Evolutionary conservation across 1,140 invertebrate genomes (phyloP), one percentile per base, ranked within the genome.

Genomic region (Orius insidiosus): DNA sequence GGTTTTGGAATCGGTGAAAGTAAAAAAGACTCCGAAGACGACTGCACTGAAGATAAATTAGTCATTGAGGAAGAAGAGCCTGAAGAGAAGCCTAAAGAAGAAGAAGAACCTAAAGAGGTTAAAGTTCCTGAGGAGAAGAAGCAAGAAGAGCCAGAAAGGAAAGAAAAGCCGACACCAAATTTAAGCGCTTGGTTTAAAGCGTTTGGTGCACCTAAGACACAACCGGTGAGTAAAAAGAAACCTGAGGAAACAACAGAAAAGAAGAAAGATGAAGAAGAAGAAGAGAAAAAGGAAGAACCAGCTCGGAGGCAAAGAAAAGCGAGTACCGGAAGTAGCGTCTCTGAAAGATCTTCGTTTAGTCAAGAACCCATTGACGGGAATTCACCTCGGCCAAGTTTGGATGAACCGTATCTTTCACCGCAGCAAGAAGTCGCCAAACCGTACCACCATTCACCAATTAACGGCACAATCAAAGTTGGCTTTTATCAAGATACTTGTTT

Each of bases 121-220:
- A 48, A 52, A 19, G 47, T 54, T 53, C 49, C 61, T 55, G 9
- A 32, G 16, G 46, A 45, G 43, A 47, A 48, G 46, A 55, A 55
- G 44, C 45, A 51, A n/a, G 57, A 56, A 47, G 64, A 66, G 53
- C 68, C 67, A 50, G 62, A 63, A 44, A 52, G 60, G 53, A 66
- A 69, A 55, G 69, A 74, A 56, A 73, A 76, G 59, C 75, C 80
- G 11, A 85, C 82, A 41, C 84, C 85, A 0, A 86, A 88, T 64
- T 66, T 86, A 35, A 86, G 81, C 60, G 85, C 83, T 9, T 89
- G 85, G 85, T 82, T 88, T 44, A 87, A 87, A 63, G 84, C 84
- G 1, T 89, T 89, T 60, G 85, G 85, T 34, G 78, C 77, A 0
- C 84, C 84, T 5, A 86, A 77, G 55, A 53, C 61, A 14, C 53